Percentiles rank a stretch among this genome's conserved stretches.
phyloP scores from a whole-genome alignment of 1,140 invertebrate species.

The Goniozus legneri region DNA sequence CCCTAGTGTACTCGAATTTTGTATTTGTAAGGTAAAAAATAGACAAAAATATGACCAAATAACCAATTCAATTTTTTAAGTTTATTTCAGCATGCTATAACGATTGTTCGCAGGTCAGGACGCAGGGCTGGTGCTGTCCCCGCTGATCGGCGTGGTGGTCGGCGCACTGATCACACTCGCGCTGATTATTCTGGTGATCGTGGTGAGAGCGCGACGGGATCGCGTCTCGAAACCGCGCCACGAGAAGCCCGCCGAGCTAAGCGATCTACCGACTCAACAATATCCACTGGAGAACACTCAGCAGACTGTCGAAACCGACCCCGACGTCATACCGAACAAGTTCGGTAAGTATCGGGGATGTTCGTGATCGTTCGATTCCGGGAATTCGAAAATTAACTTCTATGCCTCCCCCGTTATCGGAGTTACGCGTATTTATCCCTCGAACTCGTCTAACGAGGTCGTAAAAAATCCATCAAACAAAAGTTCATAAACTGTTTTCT shows the following conservation, averaged over 20 bases:
- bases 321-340: slow-evolving; percentile 71
- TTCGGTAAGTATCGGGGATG: slow-evolving; percentile 63
- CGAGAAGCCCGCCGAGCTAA: slow-evolving; percentile 49
- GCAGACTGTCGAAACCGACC: slow-evolving; percentile 63
- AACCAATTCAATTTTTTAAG: no score
- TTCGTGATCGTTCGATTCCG: not conserved
- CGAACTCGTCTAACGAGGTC: no score
- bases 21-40: no score
- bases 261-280: slow-evolving; percentile 49
- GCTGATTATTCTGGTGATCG: slow-evolving; percentile 54
- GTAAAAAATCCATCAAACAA: no score
- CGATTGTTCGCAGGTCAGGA: slow-evolving; percentile 60
- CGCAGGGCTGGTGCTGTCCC: slow-evolving; percentile 55
- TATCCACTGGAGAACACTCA: slow-evolving; percentile 51
- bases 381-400: not conserved
- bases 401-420: not conserved
- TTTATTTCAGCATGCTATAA: no score
- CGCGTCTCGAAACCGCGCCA: slow-evolving; percentile 45
- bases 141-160: slow-evolving; percentile 56
- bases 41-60: no score
- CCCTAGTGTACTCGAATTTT: no score
- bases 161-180: slow-evolving; percentile 56
- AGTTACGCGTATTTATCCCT: not conserved
- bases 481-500: no score
- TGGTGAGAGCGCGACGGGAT: slow-evolving; percentile 51